Conservation (phyloP, 1,140 invertebrate genomes). For the Dermatophagoides farinae region DNA sequence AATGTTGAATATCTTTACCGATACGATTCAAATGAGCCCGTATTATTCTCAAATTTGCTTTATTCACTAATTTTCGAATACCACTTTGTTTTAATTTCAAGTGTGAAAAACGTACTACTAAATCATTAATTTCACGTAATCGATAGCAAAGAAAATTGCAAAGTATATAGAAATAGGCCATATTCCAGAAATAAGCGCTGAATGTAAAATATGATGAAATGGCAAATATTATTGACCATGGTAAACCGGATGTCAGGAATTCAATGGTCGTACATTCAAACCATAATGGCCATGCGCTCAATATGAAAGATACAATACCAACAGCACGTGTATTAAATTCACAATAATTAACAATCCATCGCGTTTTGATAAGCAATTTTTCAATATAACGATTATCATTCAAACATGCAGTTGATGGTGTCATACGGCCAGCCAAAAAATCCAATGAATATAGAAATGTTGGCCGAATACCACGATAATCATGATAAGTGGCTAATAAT, state of each 20-base stretch:
- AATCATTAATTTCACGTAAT: neutral
- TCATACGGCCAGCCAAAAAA: neutral
- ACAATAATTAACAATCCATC: neutral
- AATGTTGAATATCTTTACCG: neutral
- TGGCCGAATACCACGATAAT: neutral
- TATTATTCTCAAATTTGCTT: too few species aligned
- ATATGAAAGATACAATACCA: neutral
- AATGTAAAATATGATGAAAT: constrained; percentile 5
- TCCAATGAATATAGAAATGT: neutral
- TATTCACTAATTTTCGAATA: too few species aligned
- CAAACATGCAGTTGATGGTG: neutral
- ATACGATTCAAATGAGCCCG: neutral
- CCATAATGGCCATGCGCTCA: neutral
- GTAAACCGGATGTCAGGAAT: neutral
- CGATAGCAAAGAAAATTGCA: neutral
- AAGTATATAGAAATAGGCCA: neutral
- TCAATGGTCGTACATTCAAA: neutral
- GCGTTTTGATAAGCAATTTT: neutral
- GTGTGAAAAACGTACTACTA: neutral
- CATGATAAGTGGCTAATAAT: neutral
- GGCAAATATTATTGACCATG: neutral
- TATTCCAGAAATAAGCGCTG: constrained; percentile 1
- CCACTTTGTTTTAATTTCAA: neutral
- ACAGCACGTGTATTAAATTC: neutral
- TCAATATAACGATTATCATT: neutral